Evolutionary conservation across 1,140 invertebrate species (phyloP).

Genomic region (Octopus bimaculoides): DNA sequence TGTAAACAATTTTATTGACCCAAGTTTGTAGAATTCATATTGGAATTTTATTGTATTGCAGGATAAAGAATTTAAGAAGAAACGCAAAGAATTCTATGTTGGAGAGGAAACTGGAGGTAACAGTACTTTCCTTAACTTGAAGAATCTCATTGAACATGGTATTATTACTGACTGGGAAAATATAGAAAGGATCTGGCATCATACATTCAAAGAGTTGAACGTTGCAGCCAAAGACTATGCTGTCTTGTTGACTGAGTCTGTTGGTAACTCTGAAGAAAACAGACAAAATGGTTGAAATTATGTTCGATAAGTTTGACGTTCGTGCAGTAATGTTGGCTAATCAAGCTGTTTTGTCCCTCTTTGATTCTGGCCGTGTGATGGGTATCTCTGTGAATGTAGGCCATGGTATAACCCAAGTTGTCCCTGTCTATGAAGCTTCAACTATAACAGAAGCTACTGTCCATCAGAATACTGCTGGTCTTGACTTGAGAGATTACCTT

Average conservation of each 20-base stretch:
- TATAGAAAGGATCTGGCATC: constrained; percentile 94
- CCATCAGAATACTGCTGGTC: constrained; percentile 85
- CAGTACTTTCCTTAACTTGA: constrained; percentile 73
- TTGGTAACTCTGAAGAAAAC: constrained; percentile 63
- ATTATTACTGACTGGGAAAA: constrained; percentile 81
- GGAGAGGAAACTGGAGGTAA: constrained; percentile 96
- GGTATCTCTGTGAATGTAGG: constrained; percentile 90
- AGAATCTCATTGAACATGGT: constrained; percentile 94
- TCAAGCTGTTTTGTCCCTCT: constrained; percentile 79
- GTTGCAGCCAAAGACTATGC: constrained; percentile 64
- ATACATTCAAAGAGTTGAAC: constrained; percentile 79
- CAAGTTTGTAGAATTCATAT: too few species aligned
- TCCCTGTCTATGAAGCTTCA: constrained; percentile 82
- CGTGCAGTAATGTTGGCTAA: constrained; percentile 68
- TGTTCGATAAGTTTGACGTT: constrained; percentile 34
- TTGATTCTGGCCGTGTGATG: constrained; percentile 85
- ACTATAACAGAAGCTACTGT: constrained; percentile 74
- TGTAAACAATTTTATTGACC: too few species aligned
- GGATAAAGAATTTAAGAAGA: too few species aligned
- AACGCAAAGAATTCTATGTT: too few species aligned
- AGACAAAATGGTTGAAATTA: constrained; percentile 88
- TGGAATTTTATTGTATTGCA: too few species aligned
- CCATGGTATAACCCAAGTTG: constrained; percentile 90
- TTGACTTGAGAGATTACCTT: constrained; percentile 93
- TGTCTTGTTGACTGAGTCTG: constrained; percentile 54